Base-by-base conservation (phyloP, 2,888 invertebrate species). In the Sisyra terminalis region DNA sequence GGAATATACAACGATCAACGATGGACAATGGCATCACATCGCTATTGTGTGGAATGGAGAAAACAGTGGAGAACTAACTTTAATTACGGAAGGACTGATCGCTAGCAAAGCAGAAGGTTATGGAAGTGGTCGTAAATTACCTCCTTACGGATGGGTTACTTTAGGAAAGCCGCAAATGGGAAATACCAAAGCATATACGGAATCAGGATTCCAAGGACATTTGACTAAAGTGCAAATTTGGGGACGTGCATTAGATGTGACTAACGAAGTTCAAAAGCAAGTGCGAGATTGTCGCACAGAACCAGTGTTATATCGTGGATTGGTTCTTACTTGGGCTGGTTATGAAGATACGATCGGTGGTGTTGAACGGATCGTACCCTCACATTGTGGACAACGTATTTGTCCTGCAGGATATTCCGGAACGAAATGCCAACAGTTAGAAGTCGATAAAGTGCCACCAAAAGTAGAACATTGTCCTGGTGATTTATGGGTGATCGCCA, bases 11-110 rank as follows among this genome's bases (percentile, higher is more conserved):
- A 89, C 89, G 0, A 81, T 94, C 14, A 94, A 93, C 55, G 93
- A 94, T 55, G 93, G 92, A 3, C 89, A 89, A 57, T 94, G 94
- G 94, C 93, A 94, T 66, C 92, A 93, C 55, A 78, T 93, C 24
- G 89, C 90, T 31, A 71, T 96, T 42, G 83, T 90, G n/a, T 94
- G 94, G 93, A 84, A 89, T 55, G 88, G 92, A 31, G 73, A 71
- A 45, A 78, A 80, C 43, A 83, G 84, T 4, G 92, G 92, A 14
- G 81, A 84, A 57, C 65, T 94, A 36, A 86, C 86, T 43, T 69
- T 96, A 16, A 86, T 93, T 40, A 93, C 93, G n/a, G 93, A 96
- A 69, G 92, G 93, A 35, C 71, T 94, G 39, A 89, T 94, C 49
- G 89, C 93, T 24, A 93, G 89, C 59, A 88, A 87, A 60, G 76